These are phyloP conservation scores for Nomada fucata DNA, from an alignment of 2,888 invertebrate genomes.

Conservation along the genomic window DNA sequence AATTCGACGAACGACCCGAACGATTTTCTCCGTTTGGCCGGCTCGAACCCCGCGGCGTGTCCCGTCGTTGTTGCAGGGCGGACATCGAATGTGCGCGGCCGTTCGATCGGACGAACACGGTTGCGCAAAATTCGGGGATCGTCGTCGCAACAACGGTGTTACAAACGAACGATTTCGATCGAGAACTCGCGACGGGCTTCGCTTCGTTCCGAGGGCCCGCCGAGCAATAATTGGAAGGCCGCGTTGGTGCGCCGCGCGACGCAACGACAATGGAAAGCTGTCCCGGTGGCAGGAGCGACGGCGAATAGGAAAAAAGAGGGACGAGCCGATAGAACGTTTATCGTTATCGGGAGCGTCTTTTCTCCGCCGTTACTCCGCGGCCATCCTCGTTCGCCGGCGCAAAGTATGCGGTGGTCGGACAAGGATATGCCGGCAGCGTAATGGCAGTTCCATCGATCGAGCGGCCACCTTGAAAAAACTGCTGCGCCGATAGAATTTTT, in stretches of 20 bases:
- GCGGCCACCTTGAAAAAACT: not conserved
- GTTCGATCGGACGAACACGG: too few species aligned
- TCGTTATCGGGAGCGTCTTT: constrained; percentile 78
- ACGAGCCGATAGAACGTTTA: constrained; percentile 75
- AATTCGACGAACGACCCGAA: not conserved
- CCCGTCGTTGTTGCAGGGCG: too few species aligned
- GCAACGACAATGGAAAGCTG: constrained; percentile 44
- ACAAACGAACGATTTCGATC: too few species aligned
- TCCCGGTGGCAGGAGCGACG: constrained; percentile 28
- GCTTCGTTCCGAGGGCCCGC: not conserved
- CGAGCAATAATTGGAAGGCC: not conserved
- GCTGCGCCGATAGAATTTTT: too few species aligned
- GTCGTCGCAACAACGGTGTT: too few species aligned
- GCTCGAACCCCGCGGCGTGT: too few species aligned
- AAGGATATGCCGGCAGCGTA: constrained; percentile 71
- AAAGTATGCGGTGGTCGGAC: constrained; percentile 72
- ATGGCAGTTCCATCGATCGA: constrained; percentile 42
- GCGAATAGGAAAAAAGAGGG: constrained; percentile 58
- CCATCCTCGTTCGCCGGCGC: constrained; percentile 38
- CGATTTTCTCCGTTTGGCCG: too few species aligned
- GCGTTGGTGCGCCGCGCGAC: constrained; percentile 41
- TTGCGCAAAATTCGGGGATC: too few species aligned
- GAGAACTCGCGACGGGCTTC: too few species aligned
- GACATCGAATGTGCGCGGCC: too few species aligned
- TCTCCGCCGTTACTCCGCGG: constrained; percentile 54